A percentile compares a stretch with the other conserved stretches of the same genome.
Conservation (phyloP, 2,797 vertebrate species). For the Aeoliscus strigatus region DNA sequence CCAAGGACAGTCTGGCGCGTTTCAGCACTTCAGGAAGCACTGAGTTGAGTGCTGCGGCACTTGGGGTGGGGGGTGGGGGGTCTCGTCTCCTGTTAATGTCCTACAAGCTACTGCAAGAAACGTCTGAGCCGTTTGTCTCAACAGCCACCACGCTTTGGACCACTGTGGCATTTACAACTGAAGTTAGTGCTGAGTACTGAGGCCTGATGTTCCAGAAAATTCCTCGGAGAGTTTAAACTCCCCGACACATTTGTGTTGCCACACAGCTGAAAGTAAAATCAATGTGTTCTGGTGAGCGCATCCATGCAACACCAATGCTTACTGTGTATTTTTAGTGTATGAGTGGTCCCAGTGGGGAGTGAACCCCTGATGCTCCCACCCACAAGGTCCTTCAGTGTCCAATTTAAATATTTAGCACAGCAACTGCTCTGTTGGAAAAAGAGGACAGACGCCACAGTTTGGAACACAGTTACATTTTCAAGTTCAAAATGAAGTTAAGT, state of each 20-base stretch:
- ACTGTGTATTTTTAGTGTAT: conserved; percentile 18
- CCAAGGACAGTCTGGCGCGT: too few relatives aligned
- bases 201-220: conserved; percentile 46
- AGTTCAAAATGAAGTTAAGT: too few relatives aligned
- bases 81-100: too few relatives aligned
- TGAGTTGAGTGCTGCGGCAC: too few relatives aligned
- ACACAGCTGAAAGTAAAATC: conserved; percentile 34
- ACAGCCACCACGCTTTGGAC: conserved; percentile 8
- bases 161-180: conserved; percentile 14
- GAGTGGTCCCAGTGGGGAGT: conserved; percentile 3
- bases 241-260: conserved; percentile 16
- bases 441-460: too few relatives aligned
- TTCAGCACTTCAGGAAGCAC: too few relatives aligned
- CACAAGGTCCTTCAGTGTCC: background rate
- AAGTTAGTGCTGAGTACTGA: conserved; percentile 13
- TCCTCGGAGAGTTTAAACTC: conserved; percentile 24
- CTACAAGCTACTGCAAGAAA: conserved; percentile 9
- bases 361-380: conserved; percentile 2
- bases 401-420: background rate
- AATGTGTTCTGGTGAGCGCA: conserved; percentile 6
- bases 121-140: conserved; percentile 12
- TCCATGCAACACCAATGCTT: conserved; percentile 1
- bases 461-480: too few relatives aligned
- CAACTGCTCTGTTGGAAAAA: background rate
- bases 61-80: too few relatives aligned